Evolutionary conservation across 2,113 vertebrate species (phyloP).

Genomic region (Lycaon pictus): DNA sequence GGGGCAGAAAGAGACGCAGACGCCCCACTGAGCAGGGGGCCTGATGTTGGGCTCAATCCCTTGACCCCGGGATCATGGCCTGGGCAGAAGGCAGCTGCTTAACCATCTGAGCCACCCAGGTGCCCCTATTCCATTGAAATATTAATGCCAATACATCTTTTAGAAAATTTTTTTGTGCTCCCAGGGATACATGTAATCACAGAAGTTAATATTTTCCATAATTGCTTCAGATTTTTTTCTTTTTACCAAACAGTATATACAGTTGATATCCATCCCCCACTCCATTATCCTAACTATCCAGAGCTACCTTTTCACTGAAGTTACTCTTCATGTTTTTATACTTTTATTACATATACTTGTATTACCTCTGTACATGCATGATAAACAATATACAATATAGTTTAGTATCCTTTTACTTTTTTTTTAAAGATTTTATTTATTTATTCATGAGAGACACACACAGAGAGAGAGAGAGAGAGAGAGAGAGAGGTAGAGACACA

Average conservation of each 20-base stretch:
- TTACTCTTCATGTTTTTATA: neutral
- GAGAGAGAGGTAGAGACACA: no score
- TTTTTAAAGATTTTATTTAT: neutral
- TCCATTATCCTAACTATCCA: neutral
- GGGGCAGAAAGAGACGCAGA: no score
- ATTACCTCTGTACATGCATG: neutral
- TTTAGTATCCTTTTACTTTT: neutral
- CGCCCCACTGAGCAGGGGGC: no score
- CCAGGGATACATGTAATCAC: neutral
- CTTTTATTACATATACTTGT: neutral
- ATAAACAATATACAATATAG: neutral
- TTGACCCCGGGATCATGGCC: no score
- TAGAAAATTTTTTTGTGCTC: neutral
- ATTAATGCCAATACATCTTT: neutral
- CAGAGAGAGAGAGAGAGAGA: no score
- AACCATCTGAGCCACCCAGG: no score
- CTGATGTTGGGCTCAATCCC: no score
- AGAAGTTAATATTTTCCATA: neutral
- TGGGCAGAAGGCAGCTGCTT: no score
- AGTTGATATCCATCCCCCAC: neutral
- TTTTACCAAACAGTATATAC: neutral
- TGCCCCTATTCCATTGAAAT: neutral
- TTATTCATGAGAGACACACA: no score
- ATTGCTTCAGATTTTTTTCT: neutral
- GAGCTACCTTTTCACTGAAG: neutral